phyloP scores from a whole-genome alignment of 2,113 vertebrate species.

The Telmatochromis sp. region DNA sequence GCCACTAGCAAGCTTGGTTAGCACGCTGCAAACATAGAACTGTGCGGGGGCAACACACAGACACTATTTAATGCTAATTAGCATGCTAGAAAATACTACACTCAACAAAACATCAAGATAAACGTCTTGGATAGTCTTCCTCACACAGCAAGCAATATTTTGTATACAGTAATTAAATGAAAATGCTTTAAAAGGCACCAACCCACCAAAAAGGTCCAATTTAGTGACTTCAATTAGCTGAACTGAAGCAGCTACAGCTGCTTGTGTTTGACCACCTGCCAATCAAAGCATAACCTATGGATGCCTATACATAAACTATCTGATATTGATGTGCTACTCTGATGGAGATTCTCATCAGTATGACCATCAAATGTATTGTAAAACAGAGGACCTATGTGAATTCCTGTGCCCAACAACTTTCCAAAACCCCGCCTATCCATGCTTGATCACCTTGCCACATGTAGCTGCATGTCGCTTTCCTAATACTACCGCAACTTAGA shows the following conservation, averaged over 20 bases:
- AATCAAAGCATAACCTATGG: background rate
- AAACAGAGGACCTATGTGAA: background rate
- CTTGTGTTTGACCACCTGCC: background rate
- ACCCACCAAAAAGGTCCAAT: background rate
- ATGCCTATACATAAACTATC: background rate
- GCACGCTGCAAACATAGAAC: background rate
- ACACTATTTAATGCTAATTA: background rate
- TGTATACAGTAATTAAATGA: background rate
- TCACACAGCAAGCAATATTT: background rate
- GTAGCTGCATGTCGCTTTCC: background rate
- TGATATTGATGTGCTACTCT: background rate
- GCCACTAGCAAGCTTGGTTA: background rate
- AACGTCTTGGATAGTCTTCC: background rate
- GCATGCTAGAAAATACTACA: background rate
- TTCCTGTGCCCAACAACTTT: background rate
- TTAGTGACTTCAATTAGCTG: background rate
- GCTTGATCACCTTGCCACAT: background rate
- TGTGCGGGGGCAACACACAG: background rate
- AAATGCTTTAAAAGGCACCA: background rate
- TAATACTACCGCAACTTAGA: background rate
- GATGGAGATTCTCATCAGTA: background rate
- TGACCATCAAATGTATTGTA: background rate
- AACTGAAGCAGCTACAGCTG: background rate
- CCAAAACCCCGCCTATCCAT: accelerated
- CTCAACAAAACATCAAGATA: background rate